phyloP scores from a whole-genome alignment of 2,888 invertebrate genomes.

The Pollenia amentaria region DNA sequence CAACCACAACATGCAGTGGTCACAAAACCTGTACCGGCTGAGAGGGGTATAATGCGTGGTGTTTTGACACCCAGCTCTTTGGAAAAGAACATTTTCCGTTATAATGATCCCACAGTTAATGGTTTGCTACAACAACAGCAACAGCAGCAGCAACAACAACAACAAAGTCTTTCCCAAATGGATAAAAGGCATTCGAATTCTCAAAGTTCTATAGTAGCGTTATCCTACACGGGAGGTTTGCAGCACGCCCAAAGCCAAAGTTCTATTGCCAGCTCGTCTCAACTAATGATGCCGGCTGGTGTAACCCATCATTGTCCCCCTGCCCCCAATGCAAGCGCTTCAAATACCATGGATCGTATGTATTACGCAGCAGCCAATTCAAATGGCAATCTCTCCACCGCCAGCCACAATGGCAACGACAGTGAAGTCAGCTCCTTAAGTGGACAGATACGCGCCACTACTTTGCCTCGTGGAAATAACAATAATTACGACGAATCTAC shows the following conservation, averaged over 20 bases:
- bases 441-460: slow-evolving; percentile 86
- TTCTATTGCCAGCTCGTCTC: slow-evolving; percentile 83
- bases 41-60: slow-evolving; percentile 84
- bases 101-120: slow-evolving; percentile 85
- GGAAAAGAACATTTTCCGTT: slow-evolving; percentile 84
- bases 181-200: slow-evolving; percentile 81
- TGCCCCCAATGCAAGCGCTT: slow-evolving; percentile 80
- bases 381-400: slow-evolving; percentile 72
- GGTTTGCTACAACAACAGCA: slow-evolving; percentile 81
- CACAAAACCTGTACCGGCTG: slow-evolving; percentile 81
- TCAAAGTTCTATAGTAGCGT: slow-evolving; percentile 80
- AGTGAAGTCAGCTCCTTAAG: slow-evolving; percentile 75
- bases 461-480: slow-evolving; percentile 89
- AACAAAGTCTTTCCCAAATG: slow-evolving; percentile 63
- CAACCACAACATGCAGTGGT: slow-evolving; percentile 82
- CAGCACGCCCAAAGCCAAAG: slow-evolving; percentile 84
- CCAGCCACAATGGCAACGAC: slow-evolving; percentile 78
- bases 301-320: slow-evolving; percentile 82
- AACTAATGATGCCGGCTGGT: slow-evolving; percentile 76
- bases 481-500: slow-evolving; percentile 83
- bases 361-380: slow-evolving; percentile 78
- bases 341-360: slow-evolving; percentile 81
- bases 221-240: slow-evolving; percentile 77
- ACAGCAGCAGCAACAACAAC: slow-evolving; percentile 76
- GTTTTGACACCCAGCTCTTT: slow-evolving; percentile 84